Base-by-base conservation (phyloP, 1,140 invertebrate genomes). In the Cherax destructor region DNA sequence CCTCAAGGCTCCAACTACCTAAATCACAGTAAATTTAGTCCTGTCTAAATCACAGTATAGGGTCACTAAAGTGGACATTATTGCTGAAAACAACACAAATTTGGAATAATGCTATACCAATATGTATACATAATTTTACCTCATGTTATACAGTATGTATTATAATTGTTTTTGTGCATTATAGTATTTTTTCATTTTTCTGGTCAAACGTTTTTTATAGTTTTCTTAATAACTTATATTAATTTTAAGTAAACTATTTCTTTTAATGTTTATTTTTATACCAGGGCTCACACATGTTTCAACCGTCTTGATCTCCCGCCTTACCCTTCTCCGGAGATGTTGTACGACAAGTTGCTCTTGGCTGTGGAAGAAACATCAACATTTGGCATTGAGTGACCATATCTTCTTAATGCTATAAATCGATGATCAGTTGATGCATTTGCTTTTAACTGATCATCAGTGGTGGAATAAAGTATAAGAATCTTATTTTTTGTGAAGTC, bases 311-410 rank as follows among this genome's bases (percentile, higher is more conserved):
- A 99, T 95, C 95, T 99, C 91, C 99, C 99, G 78, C 97, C 98
- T 1, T 99, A 99, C 95, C 97, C 98, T 80, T 98, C 98, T 1
- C 97, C 97, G 79, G 98, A 99, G 94, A 97, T 98, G 94, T 96
- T 99, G 61, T 97, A 98, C 94, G 98, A 99, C 94, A 99, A 99
- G 95, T 95, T 99, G 16, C 95, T 99, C 72, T 95, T 99, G 92
- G 99, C 99, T 78, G 98, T 99, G 50, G 98, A 99, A 95, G 99
- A 99, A 95, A 99, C 98, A 21, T 99, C 98, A 94, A 99, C 98
- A 16, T 99, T 99, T 95, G 98, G 98, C 92, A 99, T 99, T 94
- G 99, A 99, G 95, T 99, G 65, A 74, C 18, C 59, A 24, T 81
- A 56, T n/a, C 18, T 4, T 50, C n/a, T 18, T 18, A 30, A 56